A percentile compares a stretch with the other conserved stretches of the same genome.
Evolutionary conservation across 2,113 vertebrate species (phyloP).

Genomic region (Arvicanthis niloticus): DNA sequence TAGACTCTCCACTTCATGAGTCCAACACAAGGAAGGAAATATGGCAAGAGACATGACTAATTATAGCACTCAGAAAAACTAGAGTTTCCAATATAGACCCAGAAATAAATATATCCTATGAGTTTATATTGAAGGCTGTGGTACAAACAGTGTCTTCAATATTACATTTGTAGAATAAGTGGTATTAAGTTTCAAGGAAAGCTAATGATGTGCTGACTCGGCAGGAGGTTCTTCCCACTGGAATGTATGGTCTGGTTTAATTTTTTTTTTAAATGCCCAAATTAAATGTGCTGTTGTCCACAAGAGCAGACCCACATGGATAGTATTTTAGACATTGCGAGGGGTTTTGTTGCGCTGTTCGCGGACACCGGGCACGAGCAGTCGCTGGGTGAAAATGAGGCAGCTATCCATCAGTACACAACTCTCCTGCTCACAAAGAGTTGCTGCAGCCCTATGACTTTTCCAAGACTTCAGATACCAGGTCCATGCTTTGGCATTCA

Average conservation of each 20-base stretch:
- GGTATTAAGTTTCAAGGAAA: background rate
- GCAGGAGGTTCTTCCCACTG: background rate
- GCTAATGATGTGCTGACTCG: background rate
- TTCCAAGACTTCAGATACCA: background rate
- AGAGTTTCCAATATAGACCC: background rate
- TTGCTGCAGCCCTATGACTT: background rate
- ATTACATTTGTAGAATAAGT: background rate
- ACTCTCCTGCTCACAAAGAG: background rate
- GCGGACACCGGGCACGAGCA: background rate
- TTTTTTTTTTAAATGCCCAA: background rate
- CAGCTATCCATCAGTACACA: background rate
- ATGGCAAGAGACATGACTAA: background rate
- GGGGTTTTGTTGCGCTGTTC: background rate
- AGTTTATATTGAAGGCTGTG: background rate
- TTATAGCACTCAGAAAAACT: background rate
- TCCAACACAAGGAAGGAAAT: background rate
- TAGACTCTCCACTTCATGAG: background rate
- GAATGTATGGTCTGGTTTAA: background rate
- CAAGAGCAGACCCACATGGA: background rate
- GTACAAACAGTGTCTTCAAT: background rate
- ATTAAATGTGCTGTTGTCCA: background rate
- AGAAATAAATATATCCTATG: background rate
- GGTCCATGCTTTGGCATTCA: background rate
- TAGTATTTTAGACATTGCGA: background rate
- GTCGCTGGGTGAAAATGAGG: background rate